Conservation (phyloP, 2,888 invertebrate genomes). For the Argyra leucocephala region DNA sequence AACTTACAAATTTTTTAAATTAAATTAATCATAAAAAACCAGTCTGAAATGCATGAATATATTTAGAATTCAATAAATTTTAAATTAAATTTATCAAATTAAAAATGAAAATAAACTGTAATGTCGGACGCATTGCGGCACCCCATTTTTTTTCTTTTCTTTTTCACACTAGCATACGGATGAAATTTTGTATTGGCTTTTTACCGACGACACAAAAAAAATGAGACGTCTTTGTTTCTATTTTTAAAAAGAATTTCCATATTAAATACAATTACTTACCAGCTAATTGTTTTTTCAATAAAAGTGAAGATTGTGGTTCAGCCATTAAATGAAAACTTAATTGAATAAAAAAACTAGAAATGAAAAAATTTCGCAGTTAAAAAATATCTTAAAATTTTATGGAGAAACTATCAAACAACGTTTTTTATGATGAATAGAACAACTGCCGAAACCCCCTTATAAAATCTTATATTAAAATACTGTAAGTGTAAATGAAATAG, state of each 20-base stretch:
- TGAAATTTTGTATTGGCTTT: not conserved
- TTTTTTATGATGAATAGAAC: not conserved
- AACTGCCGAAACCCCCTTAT: not conserved
- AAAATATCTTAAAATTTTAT: conserved; percentile 6
- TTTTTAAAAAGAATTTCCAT: not conserved
- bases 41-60: too few species aligned
- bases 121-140: conserved; percentile 20
- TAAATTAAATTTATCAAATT: conserved; percentile 13
- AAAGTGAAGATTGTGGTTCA: conserved; percentile 89
- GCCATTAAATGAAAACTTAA: conserved; percentile 58
- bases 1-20: not conserved
- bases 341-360: conserved; percentile 2
- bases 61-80: not conserved
- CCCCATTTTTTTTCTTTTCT: conserved; percentile 16
- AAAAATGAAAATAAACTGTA: conserved; percentile 21
- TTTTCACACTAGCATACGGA: conserved; percentile 10
- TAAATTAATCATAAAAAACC: too few species aligned
- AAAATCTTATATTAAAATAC: not conserved
- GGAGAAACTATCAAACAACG: conserved; percentile 4
- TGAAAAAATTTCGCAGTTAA: conserved; percentile 6
- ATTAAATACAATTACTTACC: conserved; percentile 51
- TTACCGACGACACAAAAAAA: not conserved
- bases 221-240: not conserved
- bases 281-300: conserved; percentile 92
- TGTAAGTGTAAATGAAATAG: not conserved